Percentiles rank a stretch among this genome's conserved stretches.
These are phyloP conservation scores for Catagonus wagneri DNA, from an alignment of 2,113 vertebrate genomes.

Conservation along the genomic window DNA sequence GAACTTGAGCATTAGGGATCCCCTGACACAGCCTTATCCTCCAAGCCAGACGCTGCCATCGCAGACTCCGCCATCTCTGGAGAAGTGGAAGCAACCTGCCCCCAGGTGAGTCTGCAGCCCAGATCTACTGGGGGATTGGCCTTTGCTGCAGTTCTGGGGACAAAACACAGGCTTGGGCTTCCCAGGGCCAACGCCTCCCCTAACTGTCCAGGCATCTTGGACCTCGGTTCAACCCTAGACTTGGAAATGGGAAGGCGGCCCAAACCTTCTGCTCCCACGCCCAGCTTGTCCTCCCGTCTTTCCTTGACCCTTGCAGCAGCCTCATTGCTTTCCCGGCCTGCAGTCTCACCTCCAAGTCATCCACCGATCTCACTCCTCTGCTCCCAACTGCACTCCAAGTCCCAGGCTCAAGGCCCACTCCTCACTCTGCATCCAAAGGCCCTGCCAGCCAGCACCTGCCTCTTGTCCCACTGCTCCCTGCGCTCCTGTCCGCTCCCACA, in stretches of 20 bases:
- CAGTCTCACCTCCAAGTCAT: background rate
- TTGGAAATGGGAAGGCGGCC: background rate
- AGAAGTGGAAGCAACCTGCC: background rate
- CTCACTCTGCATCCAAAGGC: background rate
- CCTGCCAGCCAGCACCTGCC: background rate
- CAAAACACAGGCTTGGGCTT: background rate
- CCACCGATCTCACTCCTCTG: background rate
- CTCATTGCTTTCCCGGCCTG: background rate
- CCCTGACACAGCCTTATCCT: background rate
- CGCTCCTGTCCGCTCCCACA: accelerated
- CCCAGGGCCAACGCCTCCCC: background rate
- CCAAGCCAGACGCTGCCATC: background rate
- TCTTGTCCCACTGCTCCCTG: background rate
- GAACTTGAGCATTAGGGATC: background rate
- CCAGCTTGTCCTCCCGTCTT: background rate
- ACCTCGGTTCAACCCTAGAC: background rate
- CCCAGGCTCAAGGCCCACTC: background rate
- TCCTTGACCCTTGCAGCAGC: background rate
- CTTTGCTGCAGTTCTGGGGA: background rate
- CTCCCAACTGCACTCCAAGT: background rate
- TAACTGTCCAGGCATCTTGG: background rate
- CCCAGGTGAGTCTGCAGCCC: background rate
- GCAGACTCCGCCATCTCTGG: background rate
- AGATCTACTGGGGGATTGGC: background rate
- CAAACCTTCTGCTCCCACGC: background rate